Conservation (phyloP, 2,888 invertebrate genomes). For the Ariolimax columbianus region DNA sequence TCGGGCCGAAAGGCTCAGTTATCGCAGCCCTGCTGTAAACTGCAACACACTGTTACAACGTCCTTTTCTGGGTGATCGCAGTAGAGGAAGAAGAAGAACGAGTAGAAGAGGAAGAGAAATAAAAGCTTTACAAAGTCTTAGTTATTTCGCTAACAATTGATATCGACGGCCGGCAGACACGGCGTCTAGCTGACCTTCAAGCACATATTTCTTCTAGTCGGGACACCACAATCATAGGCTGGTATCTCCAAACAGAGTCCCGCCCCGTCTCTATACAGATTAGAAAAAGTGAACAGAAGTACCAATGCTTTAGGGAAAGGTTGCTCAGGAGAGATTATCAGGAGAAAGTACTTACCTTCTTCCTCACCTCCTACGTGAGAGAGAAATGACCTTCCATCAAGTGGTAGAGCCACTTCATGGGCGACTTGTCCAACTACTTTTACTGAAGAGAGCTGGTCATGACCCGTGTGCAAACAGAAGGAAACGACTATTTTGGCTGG, state of each 20-base stretch:
- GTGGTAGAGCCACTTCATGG: not conserved
- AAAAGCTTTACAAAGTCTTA: too few relatives aligned
- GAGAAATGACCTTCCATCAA: conserved; percentile 1
- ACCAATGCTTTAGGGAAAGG: not conserved
- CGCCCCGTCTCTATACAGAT: not conserved
- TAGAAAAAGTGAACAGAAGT: not conserved
- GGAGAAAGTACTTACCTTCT: not conserved
- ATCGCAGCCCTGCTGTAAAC: too few relatives aligned
- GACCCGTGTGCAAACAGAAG: too few relatives aligned
- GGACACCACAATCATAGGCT: not conserved
- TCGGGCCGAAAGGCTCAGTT: too few relatives aligned
- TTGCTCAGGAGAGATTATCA: not conserved
- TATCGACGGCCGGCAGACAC: not conserved
- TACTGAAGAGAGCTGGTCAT: too few relatives aligned
- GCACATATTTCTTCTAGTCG: not conserved
- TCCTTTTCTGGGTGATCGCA: too few relatives aligned
- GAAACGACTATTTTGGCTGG: too few relatives aligned
- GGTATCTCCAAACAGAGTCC: not conserved
- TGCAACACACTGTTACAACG: too few relatives aligned
- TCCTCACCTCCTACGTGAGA: not conserved
- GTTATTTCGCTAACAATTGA: not conserved
- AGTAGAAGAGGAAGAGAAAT: too few relatives aligned
- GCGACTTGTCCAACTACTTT: too few relatives aligned
- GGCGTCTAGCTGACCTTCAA: not conserved
- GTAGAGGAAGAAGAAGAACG: too few relatives aligned